Evolutionary conservation across 2,113 vertebrate genomes (phyloP), one percentile per base, ranked within the genome.

Genomic region (Lepisosteus oculatus): DNA sequence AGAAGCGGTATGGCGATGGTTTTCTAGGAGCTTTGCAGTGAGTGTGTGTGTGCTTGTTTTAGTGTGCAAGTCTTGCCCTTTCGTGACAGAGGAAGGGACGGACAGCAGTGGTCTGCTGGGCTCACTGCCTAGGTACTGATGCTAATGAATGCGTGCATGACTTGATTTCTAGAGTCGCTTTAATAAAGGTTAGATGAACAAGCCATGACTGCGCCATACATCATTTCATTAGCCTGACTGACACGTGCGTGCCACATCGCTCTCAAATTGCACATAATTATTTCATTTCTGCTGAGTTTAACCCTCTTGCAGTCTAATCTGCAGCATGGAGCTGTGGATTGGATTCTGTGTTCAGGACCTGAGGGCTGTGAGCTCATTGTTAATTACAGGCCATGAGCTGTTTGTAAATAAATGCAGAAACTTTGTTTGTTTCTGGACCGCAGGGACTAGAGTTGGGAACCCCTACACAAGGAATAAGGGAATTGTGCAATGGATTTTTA

Each of bases 1-100:
- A 29, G 29, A 29, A 29, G 29, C 29, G 1, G 29, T 29, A 29
- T 29, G 29, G 29, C 29, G 29, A 29, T 29, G 29, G 29, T 29
- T 29, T 29, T 29, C 29, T 29, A 29, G 29, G 29, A 29, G 29
- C 29, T 29, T 2, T 29, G 29, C 29, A 67, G 59, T 70, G 11
- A 3, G 12, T 55, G 17, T 56, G n/a, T 13, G 43, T 17, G 12
- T 56, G 8, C 57, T 4, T 43, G n/a, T 54, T 13, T 76, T 78
- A 71, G 76, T 77, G 64, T 71, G 78, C 67, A 65, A 51, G 51
- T 67, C 66, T 68, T 2, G 0, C 29, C 70, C 61, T 56, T 71
- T 55, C 69, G 42, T 66, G 43, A 47, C 43, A 66, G 14, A 45
- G 11, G 44, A 47, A 66, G 64, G 12, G n/a, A 3, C 43, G 13